Base-by-base conservation (phyloP, 2,888 invertebrate genomes). In the Augiades crinisus region DNA sequence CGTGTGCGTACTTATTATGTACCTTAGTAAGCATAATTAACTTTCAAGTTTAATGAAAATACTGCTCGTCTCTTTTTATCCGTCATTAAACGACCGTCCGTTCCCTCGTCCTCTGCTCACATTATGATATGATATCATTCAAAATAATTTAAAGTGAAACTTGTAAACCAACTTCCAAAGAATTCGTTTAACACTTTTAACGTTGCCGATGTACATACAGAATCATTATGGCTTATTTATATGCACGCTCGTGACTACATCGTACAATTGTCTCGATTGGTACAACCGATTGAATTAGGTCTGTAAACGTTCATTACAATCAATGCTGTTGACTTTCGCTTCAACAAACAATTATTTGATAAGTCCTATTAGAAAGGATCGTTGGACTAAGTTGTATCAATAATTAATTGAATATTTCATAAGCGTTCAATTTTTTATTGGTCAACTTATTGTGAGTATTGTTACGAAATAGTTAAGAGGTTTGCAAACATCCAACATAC, bases 221-320 rank as follows among this genome's bases (percentile, higher is more conserved):
- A 21, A 41, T 33, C 19, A 49, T 41, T 27, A 40, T 31, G 30
- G 19, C 8, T 31, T 19, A 22, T 40, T 33, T 33, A 31, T 17
- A 46, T 14, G 30, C 19, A 17, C 8, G 31, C 14, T 49, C 49
- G 24, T 49, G 40, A 41, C 34, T 37, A n/a, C 50, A 37, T 30
- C 70, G 64, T 63, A 41, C 63, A 64, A 64, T 64, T 64, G 60
- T 37, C 44, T 56, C 49, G 53, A 64, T 62, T 64, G 58, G 58
- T 54, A 38, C 47, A 47, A 53, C 44, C 47, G 51, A 58, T 62
- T 57, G 58, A 63, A 62, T 65, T 63, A 59, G 60, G 57, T 58
- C 54, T 46, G 55, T 55, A 62, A 64, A 64, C 59, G 59, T 57
- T 40, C 46, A 46, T 63, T 56, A 58, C 52, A 53, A 57, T 57